These are phyloP conservation scores for Orthosia cruda DNA, from an alignment of 2,888 invertebrate genomes.

Conservation along the genomic window DNA sequence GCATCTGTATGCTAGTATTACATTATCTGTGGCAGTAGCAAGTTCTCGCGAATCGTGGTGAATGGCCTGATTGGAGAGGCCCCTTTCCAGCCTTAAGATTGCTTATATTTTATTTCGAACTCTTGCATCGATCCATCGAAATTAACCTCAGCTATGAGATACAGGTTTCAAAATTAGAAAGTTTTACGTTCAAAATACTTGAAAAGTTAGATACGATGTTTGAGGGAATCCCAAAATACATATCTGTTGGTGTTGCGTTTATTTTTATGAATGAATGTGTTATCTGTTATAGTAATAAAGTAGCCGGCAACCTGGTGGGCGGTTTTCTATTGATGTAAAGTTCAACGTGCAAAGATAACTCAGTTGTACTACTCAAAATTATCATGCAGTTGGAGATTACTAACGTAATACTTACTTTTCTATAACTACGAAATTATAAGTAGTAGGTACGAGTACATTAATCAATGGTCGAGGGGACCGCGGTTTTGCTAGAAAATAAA, in stretches of 20 bases:
- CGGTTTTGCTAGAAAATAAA: background rate
- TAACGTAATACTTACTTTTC: too few relatives aligned
- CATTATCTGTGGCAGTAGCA: too few relatives aligned
- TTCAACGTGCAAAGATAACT: constrained; percentile 30
- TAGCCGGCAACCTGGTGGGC: constrained; percentile 12
- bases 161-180: background rate
- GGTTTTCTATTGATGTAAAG: constrained; percentile 17
- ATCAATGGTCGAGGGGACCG: background rate
- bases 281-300: constrained; percentile 40
- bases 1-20: too few relatives aligned
- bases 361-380: background rate
- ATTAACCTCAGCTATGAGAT: too few relatives aligned
- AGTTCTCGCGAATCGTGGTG: too few relatives aligned
- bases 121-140: background rate
- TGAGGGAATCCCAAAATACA: constrained; percentile 9
- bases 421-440: constrained; percentile 5
- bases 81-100: background rate
- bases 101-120: too few relatives aligned
- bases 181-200: background rate
- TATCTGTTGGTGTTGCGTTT: constrained; percentile 5
- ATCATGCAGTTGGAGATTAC: background rate
- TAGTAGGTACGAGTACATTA: background rate
- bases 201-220: background rate
- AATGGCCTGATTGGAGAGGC: too few relatives aligned
- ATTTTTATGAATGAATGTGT: constrained; percentile 44